Conservation (phyloP, 2,113 vertebrate species). For the Platanista minor region DNA sequence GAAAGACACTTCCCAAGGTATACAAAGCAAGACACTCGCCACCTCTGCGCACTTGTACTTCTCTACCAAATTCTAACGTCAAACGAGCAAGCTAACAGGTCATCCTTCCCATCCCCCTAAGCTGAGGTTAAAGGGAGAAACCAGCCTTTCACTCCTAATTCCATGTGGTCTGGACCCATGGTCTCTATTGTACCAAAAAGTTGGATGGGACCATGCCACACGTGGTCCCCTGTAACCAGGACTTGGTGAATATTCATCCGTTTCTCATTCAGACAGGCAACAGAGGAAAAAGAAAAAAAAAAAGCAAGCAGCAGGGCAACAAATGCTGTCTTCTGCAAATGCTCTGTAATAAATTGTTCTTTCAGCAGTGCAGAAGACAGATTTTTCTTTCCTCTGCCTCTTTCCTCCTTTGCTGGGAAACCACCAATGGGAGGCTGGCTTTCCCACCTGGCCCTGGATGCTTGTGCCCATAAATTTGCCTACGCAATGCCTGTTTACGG, state of each 20-base stretch:
- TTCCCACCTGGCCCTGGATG: constrained; percentile 84
- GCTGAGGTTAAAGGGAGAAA: constrained; percentile 75
- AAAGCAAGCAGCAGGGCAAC: constrained; percentile 89
- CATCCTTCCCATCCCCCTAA: constrained; percentile 62
- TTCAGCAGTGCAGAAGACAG: constrained; percentile 90
- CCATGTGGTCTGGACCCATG: constrained; percentile 76
- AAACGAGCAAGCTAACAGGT: constrained; percentile 70
- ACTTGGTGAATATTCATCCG: constrained; percentile 87
- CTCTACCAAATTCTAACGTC: constrained; percentile 58
- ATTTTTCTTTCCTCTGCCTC: constrained; percentile 86
- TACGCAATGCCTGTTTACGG: constrained; percentile 82
- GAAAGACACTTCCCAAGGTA: background rate
- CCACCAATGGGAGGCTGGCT: constrained; percentile 76
- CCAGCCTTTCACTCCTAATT: constrained; percentile 71
- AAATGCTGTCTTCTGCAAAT: constrained; percentile 91
- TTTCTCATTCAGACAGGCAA: constrained; percentile 91
- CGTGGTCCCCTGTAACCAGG: constrained; percentile 79
- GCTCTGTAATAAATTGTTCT: constrained; percentile 95
- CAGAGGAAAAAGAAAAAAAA: constrained; percentile 79
- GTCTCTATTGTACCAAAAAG: constrained; percentile 72
- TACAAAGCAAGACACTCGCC: background rate
- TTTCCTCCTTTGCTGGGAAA: constrained; percentile 77
- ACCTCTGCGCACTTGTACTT: constrained; percentile 18
- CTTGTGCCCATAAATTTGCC: constrained; percentile 86
- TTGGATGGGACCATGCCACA: constrained; percentile 82